Percentiles rank a stretch among this genome's conserved stretches.
phyloP scores from a whole-genome alignment of 2,797 vertebrate species.

The Chromis chromis region DNA sequence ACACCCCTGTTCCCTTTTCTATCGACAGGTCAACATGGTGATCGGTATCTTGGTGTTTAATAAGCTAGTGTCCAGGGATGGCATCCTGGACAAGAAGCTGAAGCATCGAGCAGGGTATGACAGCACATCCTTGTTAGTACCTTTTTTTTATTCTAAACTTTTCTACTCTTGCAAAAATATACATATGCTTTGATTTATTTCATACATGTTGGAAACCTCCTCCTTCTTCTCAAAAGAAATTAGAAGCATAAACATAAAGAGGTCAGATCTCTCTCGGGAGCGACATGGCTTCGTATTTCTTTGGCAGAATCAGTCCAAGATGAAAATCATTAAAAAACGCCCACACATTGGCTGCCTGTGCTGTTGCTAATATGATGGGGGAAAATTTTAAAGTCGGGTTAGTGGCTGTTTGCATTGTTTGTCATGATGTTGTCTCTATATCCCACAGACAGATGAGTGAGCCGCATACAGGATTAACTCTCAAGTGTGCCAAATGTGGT shows the following conservation, averaged over 20 bases:
- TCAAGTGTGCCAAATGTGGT: slow-evolving; percentile 99
- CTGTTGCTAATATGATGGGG: slow-evolving; percentile 66
- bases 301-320: slow-evolving; percentile 82
- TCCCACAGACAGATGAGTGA: slow-evolving; percentile 99
- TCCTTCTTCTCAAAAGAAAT: slow-evolving; percentile 64
- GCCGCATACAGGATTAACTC: slow-evolving; percentile 99
- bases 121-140: slow-evolving; percentile 84
- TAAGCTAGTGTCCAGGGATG: slow-evolving; percentile 99
- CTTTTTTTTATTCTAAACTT: slow-evolving; percentile 65
- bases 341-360: slow-evolving; percentile 65
- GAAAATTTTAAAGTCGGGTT: slow-evolving; percentile 46
- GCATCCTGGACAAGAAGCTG: slow-evolving; percentile 99
- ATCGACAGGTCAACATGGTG: slow-evolving; percentile 98
- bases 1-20: slow-evolving; percentile 11
- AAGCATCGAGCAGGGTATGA: slow-evolving; percentile 99
- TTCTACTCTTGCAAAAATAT: slow-evolving; percentile 60
- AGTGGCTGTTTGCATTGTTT: slow-evolving; percentile 69
- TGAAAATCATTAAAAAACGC: slow-evolving; percentile 71
- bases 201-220: slow-evolving; percentile 63
- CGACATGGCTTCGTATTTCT: slow-evolving; percentile 55
- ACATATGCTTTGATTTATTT: slow-evolving; percentile 52
- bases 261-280: slow-evolving; percentile 75
- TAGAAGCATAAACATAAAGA: slow-evolving; percentile 76
- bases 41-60: slow-evolving; percentile 99
- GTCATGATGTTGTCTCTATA: slow-evolving; percentile 82